Evolutionary conservation across 2,888 invertebrate species (phyloP), one percentile per base, ranked within the genome.

Genomic region (Cinara cedri): DNA sequence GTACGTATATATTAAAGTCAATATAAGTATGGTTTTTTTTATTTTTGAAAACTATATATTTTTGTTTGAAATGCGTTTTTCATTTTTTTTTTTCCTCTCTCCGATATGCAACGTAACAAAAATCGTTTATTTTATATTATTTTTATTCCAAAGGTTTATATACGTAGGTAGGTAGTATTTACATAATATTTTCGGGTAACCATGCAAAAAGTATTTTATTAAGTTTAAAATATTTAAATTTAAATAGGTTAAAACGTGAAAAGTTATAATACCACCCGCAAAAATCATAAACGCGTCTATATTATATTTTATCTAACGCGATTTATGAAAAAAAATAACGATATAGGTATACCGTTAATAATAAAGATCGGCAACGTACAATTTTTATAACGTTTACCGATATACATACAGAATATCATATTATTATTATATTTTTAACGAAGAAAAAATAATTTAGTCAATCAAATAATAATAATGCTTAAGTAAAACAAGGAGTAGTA

Each of bases 61-160:
- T 65, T 8, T 8, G 21, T 46, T 14, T 8, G 44, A 21, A 46
- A 24, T 65, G 21, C 19, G 19, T 63, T 42, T 62, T n/a, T 19
- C 42, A 16, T 34, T 34, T 34, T 34, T 34, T 16, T 24, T 63
- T 44, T 19, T 21, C 34, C 34, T 6, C 34, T 6, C 44, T 65
- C 21, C 3, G 44, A 65, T 46, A 65, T 21, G 1, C 13, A 65
- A 19, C 44, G 63, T 19, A 21, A 21, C 14, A 19, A 3, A 3
- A 65, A 65, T 65, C 14, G 3, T 65, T 34, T 21, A 3, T 65
- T 65, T 8, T 65, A n/a, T n/a, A n/a, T n/a, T n/a, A 65, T 44
- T 65, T 26, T 44, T 42, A 63, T 63, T 44, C 51, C 6, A n/a
- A n/a, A 16, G n/a, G 51, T 1, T n/a, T n/a, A 14, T 51, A 51